Base-by-base conservation (phyloP, 2,113 vertebrate species). In the Pogonocichla stellata region DNA sequence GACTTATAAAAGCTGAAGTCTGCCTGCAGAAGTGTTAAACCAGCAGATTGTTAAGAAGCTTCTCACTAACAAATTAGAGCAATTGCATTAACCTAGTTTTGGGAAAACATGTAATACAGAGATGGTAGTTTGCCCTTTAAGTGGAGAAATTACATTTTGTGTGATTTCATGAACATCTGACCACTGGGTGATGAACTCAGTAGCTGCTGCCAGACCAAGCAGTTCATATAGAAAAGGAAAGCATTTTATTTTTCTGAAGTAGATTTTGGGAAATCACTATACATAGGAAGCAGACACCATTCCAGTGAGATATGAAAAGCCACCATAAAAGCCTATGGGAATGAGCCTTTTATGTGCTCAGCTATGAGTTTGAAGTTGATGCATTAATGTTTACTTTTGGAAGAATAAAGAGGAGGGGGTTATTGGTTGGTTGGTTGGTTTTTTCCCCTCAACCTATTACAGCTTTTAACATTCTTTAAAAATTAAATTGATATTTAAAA, bases 401-500 rank as follows among this genome's bases (percentile, higher is more conserved):
- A 80, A 88, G 24, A 80, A 86, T 57, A 45, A 50, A 65, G 20
- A 61, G 10, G 20, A 69, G 9, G 31, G 1, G 0, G 5, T 23
- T 48, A 24, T 28, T 47, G 18, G 19, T 56, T 56, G 29, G 6
- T 16, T 65, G 36, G 14, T 5, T 2, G 0, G 0, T 0, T 36
- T 54, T 61, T 19, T 25, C 2, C 19, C 5, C 10, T 61, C 26
- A 74, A 58, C 5, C 12, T 78, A 19, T 84, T 80, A 31, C 6
- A 91, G 23, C 12, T 91, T 89, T 80, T 54, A n/a, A 50, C 6
- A 25, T 9, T 80, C 7, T 64, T 25, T 81, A 72, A 74, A 86
- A 84, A 28, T 61, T 24, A 78, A 9, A 43, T 60, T 77, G 29
- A 12, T 51, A 22, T 56, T 18, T 65, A 61, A 86, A 89, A 78